phyloP scores from a whole-genome alignment of 2,888 invertebrate genomes.

The Vannuccia rotundouncinata region DNA sequence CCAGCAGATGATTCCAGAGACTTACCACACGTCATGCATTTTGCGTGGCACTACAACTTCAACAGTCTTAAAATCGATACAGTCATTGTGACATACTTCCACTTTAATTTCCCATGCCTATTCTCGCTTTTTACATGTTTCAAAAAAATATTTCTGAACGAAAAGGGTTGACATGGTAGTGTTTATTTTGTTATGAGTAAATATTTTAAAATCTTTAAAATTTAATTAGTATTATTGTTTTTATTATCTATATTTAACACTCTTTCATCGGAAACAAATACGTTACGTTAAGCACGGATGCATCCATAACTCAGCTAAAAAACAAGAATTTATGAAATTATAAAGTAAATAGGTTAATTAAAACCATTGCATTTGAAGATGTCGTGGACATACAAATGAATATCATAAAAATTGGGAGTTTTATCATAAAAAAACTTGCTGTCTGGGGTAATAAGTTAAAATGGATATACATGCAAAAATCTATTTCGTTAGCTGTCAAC shows the following conservation, averaged over 20 bases:
- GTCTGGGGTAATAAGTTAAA: slow-evolving; percentile 12
- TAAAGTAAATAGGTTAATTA: slow-evolving; percentile 10
- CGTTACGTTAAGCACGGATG: too few relatives aligned
- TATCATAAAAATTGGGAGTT: slow-evolving; percentile 3
- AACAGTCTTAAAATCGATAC: neutral
- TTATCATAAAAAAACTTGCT: neutral
- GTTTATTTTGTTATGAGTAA: slow-evolving; percentile 21
- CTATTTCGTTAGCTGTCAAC: too few relatives aligned
- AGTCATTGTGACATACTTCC: slow-evolving; percentile 16
- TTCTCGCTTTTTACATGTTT: slow-evolving; percentile 27
- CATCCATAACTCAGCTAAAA: neutral
- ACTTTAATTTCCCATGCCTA: slow-evolving; percentile 17
- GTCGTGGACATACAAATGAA: slow-evolving; percentile 4
- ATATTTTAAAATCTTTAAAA: too few relatives aligned
- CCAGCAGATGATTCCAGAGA: slow-evolving; percentile 18
- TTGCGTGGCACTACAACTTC: slow-evolving; percentile 22
- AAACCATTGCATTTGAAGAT: slow-evolving; percentile 8
- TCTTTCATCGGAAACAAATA: too few relatives aligned
- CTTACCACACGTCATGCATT: slow-evolving; percentile 24
- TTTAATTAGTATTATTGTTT: too few relatives aligned
- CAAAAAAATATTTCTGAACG: too few relatives aligned
- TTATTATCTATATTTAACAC: too few relatives aligned
- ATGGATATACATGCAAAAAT: too few relatives aligned
- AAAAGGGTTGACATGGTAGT: neutral
- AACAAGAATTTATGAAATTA: neutral